Conservation (phyloP, 1,140 invertebrate species). For the Apolygus lucorum region DNA sequence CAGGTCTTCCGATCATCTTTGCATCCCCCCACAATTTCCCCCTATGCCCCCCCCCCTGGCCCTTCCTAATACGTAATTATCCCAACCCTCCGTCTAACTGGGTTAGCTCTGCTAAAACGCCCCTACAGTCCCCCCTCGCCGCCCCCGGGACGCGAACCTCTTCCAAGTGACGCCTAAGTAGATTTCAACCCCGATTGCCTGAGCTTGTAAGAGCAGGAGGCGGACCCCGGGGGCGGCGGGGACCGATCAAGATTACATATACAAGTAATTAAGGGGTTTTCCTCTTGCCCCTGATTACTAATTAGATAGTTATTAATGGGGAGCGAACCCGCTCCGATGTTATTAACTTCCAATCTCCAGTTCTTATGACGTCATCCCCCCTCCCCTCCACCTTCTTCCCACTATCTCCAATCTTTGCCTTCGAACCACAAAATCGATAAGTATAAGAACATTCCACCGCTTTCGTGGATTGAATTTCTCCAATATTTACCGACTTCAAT, state of each 20-base stretch:
- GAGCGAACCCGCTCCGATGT: constrained; percentile 12
- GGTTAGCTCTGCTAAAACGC: constrained; percentile 24
- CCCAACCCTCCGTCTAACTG: constrained; percentile 19
- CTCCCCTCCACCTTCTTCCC: background rate
- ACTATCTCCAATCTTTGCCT: background rate
- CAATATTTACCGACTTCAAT: no score
- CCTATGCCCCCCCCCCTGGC: background rate
- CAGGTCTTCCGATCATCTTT: background rate
- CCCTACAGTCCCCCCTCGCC: background rate
- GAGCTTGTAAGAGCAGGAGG: background rate
- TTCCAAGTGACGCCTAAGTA: constrained; percentile 19
- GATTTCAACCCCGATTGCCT: constrained; percentile 23
- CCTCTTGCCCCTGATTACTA: constrained; percentile 23
- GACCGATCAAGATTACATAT: constrained; percentile 29
- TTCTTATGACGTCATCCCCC: constrained; percentile 14
- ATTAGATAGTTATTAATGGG: constrained; percentile 30
- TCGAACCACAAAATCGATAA: background rate
- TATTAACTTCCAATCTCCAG: constrained; percentile 24
- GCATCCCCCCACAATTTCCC: background rate
- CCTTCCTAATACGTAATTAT: constrained; percentile 22
- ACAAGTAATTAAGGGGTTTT: constrained; percentile 29
- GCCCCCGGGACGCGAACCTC: constrained; percentile 1
- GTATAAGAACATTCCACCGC: background rate
- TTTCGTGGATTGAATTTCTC: no score
- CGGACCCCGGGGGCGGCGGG: background rate